Base-by-base conservation (phyloP, 1,140 invertebrate genomes). In the Oryzaephilus surinamensis region DNA sequence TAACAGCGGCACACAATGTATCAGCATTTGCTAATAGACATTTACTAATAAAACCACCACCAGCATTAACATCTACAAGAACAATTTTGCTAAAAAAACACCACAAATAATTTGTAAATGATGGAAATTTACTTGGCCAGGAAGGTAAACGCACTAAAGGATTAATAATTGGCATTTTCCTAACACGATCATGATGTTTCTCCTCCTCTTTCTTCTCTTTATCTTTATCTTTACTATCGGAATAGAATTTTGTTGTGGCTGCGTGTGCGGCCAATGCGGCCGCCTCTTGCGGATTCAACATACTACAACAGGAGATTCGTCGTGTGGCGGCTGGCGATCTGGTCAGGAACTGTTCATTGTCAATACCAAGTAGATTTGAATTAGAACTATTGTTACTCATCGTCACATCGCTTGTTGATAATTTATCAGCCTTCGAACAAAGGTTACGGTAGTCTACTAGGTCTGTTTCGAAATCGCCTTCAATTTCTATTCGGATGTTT, bases 1-100 rank as follows among this genome's bases (percentile, higher is more conserved):
- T 91, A 8, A 89, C 90, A 4, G 91, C 87, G 20, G 92, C 91
- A 67, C 92, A 96, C 0, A 97, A 67, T 7, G 92, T 89, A 64
- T 96, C 92, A n/a, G 92, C 92, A 66, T 96, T 96, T 17, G 92
- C 91, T 29, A 97, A 64, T 6, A 97, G 70, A 43, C 90, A 93
- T 66, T 91, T 87, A 50, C 85, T 86, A 45, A 93, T 87, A 33
- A 92, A 76, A 30, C 84, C 81, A 28, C 80, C 76, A 41, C 78
- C 77, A 33, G 71, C 67, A 14, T 66, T 69, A 2, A 80, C 67
- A 58, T 77, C 76, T 79, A 42, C n/a, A n/a, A n/a, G n/a, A n/a
- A n/a, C n/a, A n/a, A 10, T 6, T 7, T 1, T n/a, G 10, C 8
- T n/a, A 24, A 20, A 20, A 24, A 24, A 8, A 24, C 11, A 11